Evolutionary conservation across 2,797 vertebrate species (phyloP).

Genomic region (Gallinago nigripennis): DNA sequence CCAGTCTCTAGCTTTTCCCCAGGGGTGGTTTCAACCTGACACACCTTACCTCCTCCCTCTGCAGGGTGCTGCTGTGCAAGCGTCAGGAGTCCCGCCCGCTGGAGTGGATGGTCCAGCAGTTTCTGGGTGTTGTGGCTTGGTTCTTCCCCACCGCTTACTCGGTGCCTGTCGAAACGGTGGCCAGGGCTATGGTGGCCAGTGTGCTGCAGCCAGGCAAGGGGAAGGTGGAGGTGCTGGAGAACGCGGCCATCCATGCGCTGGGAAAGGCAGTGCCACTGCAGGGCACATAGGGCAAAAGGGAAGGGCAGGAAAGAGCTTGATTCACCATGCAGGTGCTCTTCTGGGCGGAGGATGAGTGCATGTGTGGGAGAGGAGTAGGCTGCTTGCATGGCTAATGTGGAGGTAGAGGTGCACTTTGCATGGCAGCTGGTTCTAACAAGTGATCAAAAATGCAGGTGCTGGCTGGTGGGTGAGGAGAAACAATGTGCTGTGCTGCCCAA

Average conservation of each 20-base stretch:
- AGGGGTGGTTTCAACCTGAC: not conserved
- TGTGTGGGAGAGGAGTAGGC: fast-evolving
- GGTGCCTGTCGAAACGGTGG: slow-evolving; percentile 77
- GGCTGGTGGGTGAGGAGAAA: not conserved
- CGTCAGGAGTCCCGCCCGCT: slow-evolving; percentile 80
- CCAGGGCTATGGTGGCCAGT: slow-evolving; percentile 79
- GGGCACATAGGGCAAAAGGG: not conserved
- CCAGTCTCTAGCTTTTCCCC: not conserved
- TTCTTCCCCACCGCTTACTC: slow-evolving; percentile 77
- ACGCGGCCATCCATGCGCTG: slow-evolving; percentile 78
- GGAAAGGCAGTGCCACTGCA: slow-evolving; percentile 43
- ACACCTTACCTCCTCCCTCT: not conserved
- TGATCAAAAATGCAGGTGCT: not conserved
- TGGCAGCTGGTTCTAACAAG: not conserved
- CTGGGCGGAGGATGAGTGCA: fast-evolving
- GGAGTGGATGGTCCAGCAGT: slow-evolving; percentile 82
- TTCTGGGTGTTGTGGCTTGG: slow-evolving; percentile 69
- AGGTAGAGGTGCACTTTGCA: not conserved
- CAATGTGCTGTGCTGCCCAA: not conserved
- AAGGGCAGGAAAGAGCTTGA: not conserved
- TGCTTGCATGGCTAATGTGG: not conserved
- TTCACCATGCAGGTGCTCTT: not conserved
- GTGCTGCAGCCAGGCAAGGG: slow-evolving; percentile 38
- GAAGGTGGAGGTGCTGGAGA: slow-evolving; percentile 84
- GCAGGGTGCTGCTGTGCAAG: slow-evolving; percentile 79